Conservation (phyloP, 2,113 vertebrate species). For the Orthonyx spaldingii region DNA sequence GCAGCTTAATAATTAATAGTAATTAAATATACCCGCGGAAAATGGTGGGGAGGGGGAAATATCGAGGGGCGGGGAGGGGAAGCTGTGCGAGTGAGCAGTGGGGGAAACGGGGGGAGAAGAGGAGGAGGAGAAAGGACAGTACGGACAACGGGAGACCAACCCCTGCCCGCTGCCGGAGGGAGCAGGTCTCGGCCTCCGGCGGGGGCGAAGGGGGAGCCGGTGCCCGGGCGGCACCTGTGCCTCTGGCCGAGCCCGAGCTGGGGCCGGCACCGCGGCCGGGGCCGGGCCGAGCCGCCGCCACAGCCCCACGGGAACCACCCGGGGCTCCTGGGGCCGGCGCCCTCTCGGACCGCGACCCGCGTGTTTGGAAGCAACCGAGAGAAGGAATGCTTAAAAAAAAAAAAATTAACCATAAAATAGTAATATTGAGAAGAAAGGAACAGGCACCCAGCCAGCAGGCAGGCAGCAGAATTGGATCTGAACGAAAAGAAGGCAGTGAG, state of each 20-base stretch:
- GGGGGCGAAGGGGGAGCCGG: neutral
- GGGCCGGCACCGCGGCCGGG: neutral
- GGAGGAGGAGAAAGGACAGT: neutral
- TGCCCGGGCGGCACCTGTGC: neutral
- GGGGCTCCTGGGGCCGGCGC: neutral
- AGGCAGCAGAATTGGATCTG: neutral
- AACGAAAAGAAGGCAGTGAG: neutral
- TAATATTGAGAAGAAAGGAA: conserved; percentile 7
- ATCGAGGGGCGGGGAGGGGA: neutral
- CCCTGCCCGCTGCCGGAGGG: neutral
- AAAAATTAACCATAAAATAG: neutral
- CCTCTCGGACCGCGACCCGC: neutral
- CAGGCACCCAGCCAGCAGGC: neutral
- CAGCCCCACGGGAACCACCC: neutral
- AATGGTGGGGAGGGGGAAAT: neutral
- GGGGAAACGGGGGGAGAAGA: neutral
- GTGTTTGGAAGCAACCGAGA: neutral
- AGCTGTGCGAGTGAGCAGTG: neutral
- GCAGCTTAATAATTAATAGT: neutral
- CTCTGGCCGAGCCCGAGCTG: neutral
- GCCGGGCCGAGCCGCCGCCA: neutral
- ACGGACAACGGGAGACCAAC: neutral
- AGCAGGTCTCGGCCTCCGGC: conserved; percentile 2
- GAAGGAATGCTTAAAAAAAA: neutral
- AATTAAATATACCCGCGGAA: neutral